Evolutionary conservation across 2,888 invertebrate genomes (phyloP), one percentile per base, ranked within the genome.

Genomic region (Sacculina carcini): DNA sequence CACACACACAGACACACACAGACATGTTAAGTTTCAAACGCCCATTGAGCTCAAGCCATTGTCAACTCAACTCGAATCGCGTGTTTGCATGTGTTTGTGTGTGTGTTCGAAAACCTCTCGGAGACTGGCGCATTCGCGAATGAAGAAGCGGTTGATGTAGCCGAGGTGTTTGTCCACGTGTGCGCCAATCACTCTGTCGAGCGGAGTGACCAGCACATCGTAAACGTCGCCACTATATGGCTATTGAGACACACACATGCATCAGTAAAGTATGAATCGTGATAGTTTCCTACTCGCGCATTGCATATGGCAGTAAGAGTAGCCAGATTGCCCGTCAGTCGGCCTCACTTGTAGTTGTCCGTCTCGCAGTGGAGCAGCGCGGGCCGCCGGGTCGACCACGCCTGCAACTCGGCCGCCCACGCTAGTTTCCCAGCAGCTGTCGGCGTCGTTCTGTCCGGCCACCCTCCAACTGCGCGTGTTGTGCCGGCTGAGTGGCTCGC

Each of bases 71-170:
- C n/a, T n/a, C n/a, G n/a, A n/a, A n/a, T n/a, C n/a, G n/a, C n/a
- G n/a, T n/a, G n/a, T n/a, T n/a, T n/a, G n/a, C n/a, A 38, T 14
- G 44, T n/a, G 23, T 51, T 40, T 46, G 6, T 4, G 12, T n/a
- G n/a, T n/a, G n/a, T n/a, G n/a, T n/a, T n/a, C n/a, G n/a, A n/a
- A n/a, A 58, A 69, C 70, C 63, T 94, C 92, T 56, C 89, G 68
- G 53, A 92, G 79, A 12, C 85, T 82, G 1, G 86, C 89, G 55
- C 84, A 87, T 67, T 96, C 94, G 24, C 94, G 70, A 56, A 96
- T 92, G 63, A 94, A 89, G 67, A 92, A 84, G 65, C 92, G 84
- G 62, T 92, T 82, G 56, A 89, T 68, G 63, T 87, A 82, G 56
- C 94, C 90, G 60, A 92, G 70, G 62, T 89, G 82, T 57, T 79